These are phyloP conservation scores for Lysandra coridon DNA, from an alignment of 2,888 invertebrate genomes.

Conservation along the genomic window DNA sequence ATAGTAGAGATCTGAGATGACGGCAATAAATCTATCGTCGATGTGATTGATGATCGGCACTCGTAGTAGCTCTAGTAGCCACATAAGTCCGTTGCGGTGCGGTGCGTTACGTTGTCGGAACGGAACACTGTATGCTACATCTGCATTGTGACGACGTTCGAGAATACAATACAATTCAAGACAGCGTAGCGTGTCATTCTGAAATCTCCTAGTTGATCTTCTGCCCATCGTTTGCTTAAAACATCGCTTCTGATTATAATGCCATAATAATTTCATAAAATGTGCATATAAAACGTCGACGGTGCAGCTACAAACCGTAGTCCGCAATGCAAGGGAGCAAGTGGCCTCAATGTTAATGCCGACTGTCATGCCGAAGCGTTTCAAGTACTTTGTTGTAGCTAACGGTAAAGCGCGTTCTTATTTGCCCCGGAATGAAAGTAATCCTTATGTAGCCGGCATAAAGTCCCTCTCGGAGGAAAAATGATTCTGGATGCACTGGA, in stretches of 20 bases:
- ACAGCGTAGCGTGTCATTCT: no score
- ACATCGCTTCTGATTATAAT: background rate
- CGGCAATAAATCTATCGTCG: background rate
- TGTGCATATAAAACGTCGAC: background rate
- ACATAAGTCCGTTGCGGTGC: background rate
- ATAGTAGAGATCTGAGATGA: background rate
- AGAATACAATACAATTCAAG: no score
- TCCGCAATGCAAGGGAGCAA: background rate
- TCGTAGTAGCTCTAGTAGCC: background rate
- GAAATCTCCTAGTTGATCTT: background rate
- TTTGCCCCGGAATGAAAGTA: background rate
- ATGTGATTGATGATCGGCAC: background rate
- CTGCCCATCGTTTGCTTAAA: background rate
- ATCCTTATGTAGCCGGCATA: background rate
- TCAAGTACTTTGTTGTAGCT: background rate
- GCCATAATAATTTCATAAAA: no score
- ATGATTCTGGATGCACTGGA: background rate
- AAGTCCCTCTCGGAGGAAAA: background rate
- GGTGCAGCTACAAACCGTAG: background rate
- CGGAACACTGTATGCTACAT: no score
- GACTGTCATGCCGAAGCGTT: background rate
- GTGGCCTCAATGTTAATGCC: background rate
- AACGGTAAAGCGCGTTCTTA: background rate
- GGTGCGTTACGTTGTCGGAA: background rate
- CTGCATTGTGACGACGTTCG: background rate